Evolutionary conservation across 2,797 vertebrate species (phyloP).

Genomic region (Enteromius fasciolatus): DNA sequence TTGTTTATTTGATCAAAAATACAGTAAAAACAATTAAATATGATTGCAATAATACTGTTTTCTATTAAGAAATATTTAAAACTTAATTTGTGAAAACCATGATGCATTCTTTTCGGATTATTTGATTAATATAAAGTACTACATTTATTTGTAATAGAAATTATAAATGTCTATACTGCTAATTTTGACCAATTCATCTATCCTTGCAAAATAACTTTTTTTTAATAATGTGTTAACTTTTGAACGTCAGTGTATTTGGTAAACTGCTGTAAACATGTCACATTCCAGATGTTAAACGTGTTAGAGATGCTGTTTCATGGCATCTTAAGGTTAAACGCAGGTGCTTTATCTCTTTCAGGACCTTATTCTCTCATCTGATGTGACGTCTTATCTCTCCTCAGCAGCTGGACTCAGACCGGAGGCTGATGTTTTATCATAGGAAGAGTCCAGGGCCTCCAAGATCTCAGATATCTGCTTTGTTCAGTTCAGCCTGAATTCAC

Average conservation of each 20-base stretch:
- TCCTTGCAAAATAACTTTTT: background rate
- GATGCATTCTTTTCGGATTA: background rate
- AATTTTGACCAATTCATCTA: background rate
- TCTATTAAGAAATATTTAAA: background rate
- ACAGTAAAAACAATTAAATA: background rate
- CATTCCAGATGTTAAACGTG: background rate
- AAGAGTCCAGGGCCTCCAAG: background rate
- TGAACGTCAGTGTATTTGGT: background rate
- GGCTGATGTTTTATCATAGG: conserved; percentile 8
- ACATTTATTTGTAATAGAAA: background rate
- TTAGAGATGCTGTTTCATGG: background rate
- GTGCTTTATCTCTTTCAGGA: background rate
- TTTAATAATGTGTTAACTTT: background rate
- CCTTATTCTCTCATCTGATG: background rate
- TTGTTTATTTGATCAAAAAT: background rate
- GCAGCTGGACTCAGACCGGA: conserved; percentile 16
- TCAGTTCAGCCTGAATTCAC: background rate
- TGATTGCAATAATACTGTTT: background rate
- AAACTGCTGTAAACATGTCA: background rate
- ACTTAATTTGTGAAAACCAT: background rate
- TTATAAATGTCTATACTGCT: background rate
- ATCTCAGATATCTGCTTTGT: background rate
- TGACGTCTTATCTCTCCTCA: conserved; percentile 11
- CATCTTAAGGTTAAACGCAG: background rate
- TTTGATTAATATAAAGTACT: background rate